Percentiles rank a stretch among this genome's conserved stretches.
Conservation (phyloP, 2,888 invertebrate genomes). For the Chironomus riparius region DNA sequence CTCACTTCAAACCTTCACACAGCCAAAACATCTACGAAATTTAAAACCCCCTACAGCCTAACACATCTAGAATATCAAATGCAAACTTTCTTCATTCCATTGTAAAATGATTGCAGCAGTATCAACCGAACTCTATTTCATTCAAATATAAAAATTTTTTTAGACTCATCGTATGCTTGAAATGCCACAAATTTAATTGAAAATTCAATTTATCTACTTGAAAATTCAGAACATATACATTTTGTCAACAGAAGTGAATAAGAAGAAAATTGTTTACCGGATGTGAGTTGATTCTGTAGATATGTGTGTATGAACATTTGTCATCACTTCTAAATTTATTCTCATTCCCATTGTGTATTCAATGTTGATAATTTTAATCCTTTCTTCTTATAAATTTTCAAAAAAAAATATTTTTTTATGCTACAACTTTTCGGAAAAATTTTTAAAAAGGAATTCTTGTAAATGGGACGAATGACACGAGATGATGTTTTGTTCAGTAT, state of each 20-base stretch:
- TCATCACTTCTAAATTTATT: conserved; percentile 1
- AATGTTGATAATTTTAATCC: conserved; percentile 22
- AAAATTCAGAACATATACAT: conserved; percentile 21
- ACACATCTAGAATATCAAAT: too few species aligned
- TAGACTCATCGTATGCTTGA: neutral
- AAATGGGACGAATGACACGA: neutral
- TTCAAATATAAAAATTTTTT: neutral
- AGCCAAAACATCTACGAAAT: too few species aligned
- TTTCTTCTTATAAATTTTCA: neutral
- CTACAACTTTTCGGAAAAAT: neutral
- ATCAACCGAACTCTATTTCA: too few species aligned
- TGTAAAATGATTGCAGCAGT: too few species aligned
- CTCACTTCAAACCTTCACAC: too few species aligned
- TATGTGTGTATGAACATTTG: conserved; percentile 5
- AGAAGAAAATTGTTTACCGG: neutral
- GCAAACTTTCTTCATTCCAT: too few species aligned
- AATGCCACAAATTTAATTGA: conserved; percentile 26
- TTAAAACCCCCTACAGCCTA: too few species aligned
- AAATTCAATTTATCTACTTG: conserved; percentile 27
- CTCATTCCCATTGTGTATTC: conserved; percentile 10
- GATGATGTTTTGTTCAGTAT: neutral
- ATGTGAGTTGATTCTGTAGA: neutral
- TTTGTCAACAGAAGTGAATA: conserved; percentile 11
- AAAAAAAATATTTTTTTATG: neutral
- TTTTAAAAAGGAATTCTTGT: neutral